These are phyloP conservation scores for Aporophyla lueneburgensis DNA, from an alignment of 2,888 invertebrate species.

Conservation along the genomic window DNA sequence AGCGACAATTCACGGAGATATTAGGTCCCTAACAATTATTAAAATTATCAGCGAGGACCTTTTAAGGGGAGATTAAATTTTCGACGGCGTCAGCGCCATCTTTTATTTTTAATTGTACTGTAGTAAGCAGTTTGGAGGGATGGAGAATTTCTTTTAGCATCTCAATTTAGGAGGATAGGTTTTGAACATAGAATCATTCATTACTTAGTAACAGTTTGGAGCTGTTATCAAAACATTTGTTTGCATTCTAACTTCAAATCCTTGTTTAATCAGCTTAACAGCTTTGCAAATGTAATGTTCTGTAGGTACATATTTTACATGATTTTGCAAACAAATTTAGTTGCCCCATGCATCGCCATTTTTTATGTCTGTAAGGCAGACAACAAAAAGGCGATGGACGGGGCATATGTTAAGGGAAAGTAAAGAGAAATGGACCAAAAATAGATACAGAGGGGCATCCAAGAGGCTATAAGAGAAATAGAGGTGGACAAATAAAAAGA, in stretches of 20 bases:
- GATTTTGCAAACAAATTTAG: too few species aligned
- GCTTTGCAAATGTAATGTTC: conserved; percentile 9
- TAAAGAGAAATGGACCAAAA: too few species aligned
- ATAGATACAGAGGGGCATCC: too few species aligned
- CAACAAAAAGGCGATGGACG: too few species aligned
- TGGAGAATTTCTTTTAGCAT: conserved; percentile 39
- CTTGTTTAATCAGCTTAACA: background rate
- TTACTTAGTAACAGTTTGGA: too few species aligned
- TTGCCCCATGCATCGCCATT: too few species aligned
- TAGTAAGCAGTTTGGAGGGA: conserved; percentile 30
- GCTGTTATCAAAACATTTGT: too few species aligned
- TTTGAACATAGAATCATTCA: background rate
- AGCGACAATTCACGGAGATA: conserved; percentile 60
- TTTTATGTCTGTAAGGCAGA: too few species aligned
- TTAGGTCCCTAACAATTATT: conserved; percentile 68
- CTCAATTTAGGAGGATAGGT: conserved; percentile 7
- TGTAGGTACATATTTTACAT: background rate
- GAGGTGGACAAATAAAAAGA: too few species aligned
- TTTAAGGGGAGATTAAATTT: conserved; percentile 64
- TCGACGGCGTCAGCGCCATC: conserved; percentile 51
- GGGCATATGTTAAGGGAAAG: too few species aligned
- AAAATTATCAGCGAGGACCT: conserved; percentile 63
- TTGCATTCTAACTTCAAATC: background rate
- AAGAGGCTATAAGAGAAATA: too few species aligned
- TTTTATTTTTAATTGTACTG: conserved; percentile 58